Base-by-base conservation (phyloP, 2,113 vertebrate genomes). In the Mastomys coucha region DNA sequence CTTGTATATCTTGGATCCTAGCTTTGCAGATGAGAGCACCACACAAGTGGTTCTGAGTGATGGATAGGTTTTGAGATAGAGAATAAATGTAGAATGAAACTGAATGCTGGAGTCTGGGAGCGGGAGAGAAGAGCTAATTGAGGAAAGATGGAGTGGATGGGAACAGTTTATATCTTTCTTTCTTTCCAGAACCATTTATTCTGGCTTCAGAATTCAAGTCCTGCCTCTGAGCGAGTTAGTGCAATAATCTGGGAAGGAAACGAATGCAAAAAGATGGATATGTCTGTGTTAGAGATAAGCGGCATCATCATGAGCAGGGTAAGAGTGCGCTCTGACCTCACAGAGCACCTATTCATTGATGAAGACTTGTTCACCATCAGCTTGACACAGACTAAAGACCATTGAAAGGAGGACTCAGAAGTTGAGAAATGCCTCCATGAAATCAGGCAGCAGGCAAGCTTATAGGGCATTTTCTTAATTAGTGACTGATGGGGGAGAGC, bases 221-320 rank as follows among this genome's bases (percentile, higher is more conserved):
- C 99, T 36, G 99, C 99, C 5, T 99, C 99, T 95, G 99, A 99
- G 84, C 99, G 99, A 85, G 99, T 99, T 94, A 99, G 99, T 82
- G 99, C 99, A 16, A 99, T 99, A 67, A 99, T 99, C 98, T 99
- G 99, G 99, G 99, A 99, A 97, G 99, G 99, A 94, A 99, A 98
- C n/a, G 99, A 99, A 78, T 99, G 99, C 95, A 99, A 99, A 98
- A 99, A 99, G 98, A 99, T 99, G 85, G 99, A 99, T 84, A 99
- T 99, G 99, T 99, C 99, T 0, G 99, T 99, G 45, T 81, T 99
- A 98, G 99, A 99, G 98, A 99, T 99, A 98, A 99, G 99, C 36
- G 99, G 99, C 60, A 99, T 99, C 97, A 99, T 99, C 98, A 99
- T 99, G 98, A 99, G 99, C 97, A 98, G 99, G 99, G 99, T 99